Conservation (phyloP, 1,140 invertebrate genomes). For the Lasaia peninsularis region DNA sequence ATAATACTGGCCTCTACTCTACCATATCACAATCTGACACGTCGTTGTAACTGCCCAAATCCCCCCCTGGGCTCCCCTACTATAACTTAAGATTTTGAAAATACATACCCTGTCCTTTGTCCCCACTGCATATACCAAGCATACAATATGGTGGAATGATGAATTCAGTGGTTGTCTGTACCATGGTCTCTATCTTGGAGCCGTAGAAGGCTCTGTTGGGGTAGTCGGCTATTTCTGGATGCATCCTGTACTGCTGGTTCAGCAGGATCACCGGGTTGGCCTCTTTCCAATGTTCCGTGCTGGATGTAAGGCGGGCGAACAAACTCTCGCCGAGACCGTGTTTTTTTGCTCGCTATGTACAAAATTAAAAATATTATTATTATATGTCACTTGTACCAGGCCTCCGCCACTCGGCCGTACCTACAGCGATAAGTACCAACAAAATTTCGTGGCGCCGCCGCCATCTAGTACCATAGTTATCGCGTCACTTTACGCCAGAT, state of each 20-base stretch:
- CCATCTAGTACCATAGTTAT: too few species aligned
- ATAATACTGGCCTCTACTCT: too few species aligned
- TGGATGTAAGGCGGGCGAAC: slow-evolving; percentile 78
- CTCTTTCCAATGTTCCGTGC: slow-evolving; percentile 33
- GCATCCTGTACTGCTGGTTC: slow-evolving; percentile 92
- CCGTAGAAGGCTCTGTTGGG: slow-evolving; percentile 89
- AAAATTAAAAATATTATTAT: slow-evolving; percentile 5
- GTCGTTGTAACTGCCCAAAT: too few species aligned
- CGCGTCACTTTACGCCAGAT: too few species aligned
- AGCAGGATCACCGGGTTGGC: slow-evolving; percentile 79
- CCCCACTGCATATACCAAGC: slow-evolving; percentile 76
- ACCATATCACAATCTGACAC: too few species aligned
- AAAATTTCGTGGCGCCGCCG: too few species aligned
- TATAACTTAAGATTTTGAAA: background rate
- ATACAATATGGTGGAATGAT: slow-evolving; percentile 77
- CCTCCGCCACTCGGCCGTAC: too few species aligned
- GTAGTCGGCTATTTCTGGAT: slow-evolving; percentile 85
- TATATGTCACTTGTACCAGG: background rate
- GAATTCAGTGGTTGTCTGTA: slow-evolving; percentile 35
- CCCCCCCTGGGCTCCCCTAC: too few species aligned
- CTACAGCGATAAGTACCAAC: too few species aligned
- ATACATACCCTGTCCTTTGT: slow-evolving; percentile 68
- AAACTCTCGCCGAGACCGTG: slow-evolving; percentile 81
- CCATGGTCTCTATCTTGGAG: slow-evolving; percentile 63
- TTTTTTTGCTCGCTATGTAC: slow-evolving; percentile 77